Base-by-base conservation (phyloP, 1,140 invertebrate species). In the Sycophila sp. region DNA sequence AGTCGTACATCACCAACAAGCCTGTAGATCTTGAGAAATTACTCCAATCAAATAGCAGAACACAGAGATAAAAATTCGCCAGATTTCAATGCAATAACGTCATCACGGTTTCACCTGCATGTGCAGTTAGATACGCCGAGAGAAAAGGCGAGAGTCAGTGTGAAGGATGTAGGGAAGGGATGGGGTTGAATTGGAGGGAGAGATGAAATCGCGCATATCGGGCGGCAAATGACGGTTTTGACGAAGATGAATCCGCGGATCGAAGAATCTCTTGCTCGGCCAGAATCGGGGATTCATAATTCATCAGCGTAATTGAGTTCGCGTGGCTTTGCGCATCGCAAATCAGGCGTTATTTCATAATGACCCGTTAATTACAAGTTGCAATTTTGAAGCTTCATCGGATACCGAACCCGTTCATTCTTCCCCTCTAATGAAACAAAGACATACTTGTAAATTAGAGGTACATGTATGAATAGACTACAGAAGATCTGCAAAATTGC, bases 271-370 rank as follows among this genome's bases (percentile, higher is more conserved):
- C 28, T 66, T 71, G 70, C 62, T 74, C 63, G 68, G 45, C 17
- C 49, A 8, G 36, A 36, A 36, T 45, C 36, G 30, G 51, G 76
- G 72, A 75, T 63, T 60, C 71, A 67, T 74, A 75, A 77, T 78
- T 78, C 74, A 75, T 78, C 77, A 77, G 70, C 47, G 63, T 78
- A 77, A 78, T 78, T 72, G 75, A 78, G 66, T 70, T 53, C 53
- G 72, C 55, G 64, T 55, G 42, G 62, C 6, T 22, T 45, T 22
- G 17, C 51, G 53, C 45, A 4, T 11, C 11, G 49, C 26, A 42
- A 42, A 6, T 30, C n/a, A 38, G 45, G 65, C 42, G 62, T 58
- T 67, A 72, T 74, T 74, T 73, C 70, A 64, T 76, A 78, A 78
- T 76, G 71, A 65, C 38, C 51, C 74, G 73, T 78, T 78, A 76